phyloP scores from a whole-genome alignment of 2,888 invertebrate genomes.

The Oasisia sp. region DNA sequence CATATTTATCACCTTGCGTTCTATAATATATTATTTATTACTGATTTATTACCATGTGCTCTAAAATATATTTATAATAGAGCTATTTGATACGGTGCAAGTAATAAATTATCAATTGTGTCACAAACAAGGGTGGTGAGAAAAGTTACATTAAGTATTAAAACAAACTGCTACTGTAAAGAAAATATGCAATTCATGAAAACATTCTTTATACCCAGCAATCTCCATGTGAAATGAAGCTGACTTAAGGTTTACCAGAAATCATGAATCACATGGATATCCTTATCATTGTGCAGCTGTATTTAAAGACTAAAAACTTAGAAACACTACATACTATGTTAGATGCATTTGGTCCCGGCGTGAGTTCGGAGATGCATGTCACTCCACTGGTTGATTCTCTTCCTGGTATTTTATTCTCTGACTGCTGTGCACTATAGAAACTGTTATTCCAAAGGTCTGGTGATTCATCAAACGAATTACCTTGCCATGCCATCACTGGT shows the following conservation, averaged over 20 bases:
- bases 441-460: slow-evolving; percentile 6
- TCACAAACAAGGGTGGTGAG: background rate
- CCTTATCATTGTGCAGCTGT: background rate
- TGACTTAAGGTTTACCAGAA: background rate
- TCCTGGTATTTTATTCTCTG: background rate
- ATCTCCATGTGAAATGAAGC: background rate
- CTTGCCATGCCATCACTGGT: slow-evolving; percentile 17
- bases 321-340: background rate
- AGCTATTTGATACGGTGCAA: too few species aligned
- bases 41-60: too few species aligned
- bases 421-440: background rate
- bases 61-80: too few species aligned
- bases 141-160: background rate
- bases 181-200: background rate
- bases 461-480: background rate
- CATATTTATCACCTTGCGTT: too few species aligned
- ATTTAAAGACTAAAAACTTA: too few species aligned
- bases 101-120: too few species aligned
- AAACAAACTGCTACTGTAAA: background rate
- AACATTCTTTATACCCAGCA: background rate
- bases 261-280: background rate
- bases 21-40: too few species aligned
- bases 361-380: background rate
- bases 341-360: background rate
- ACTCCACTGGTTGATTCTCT: background rate